Evolutionary conservation across 2,113 vertebrate genomes (phyloP), one percentile per base, ranked within the genome.

Genomic region (Gavialis gangeticus): DNA sequence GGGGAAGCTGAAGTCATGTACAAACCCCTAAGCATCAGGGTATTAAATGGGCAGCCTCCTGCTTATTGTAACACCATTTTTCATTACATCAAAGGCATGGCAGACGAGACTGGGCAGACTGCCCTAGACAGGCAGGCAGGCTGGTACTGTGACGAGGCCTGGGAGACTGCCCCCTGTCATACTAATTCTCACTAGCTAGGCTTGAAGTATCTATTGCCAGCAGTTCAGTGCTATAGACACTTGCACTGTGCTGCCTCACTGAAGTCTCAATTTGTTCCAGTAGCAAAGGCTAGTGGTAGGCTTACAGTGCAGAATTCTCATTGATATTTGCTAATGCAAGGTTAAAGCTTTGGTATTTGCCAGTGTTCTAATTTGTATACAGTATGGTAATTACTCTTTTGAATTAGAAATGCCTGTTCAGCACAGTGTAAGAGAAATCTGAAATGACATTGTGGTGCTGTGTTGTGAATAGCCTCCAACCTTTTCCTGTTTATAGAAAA

Each of bases 281-380:
- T 84, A 75, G 79, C 58, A 16, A 79, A n/a, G 62, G 71, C 85
- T 88, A 0, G 0, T 56, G 67, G 57, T 90, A 82, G 71, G 71
- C 73, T 88, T 71, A 75, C 5, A 24, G 75, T 1, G n/a, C 57
- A 71, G 82, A 58, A 73, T 94, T 93, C 87, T 71, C 85, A 92
- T 82, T 94, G 94, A 96, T 97, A 94, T 95, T 79, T 76, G 81
- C 87, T 95, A 92, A 93, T 85, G 78, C 94, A 85, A 92, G 79
- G 78, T 83, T 84, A 95, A 96, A 95, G 86, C 95, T 89, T 82
- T 77, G 86, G 86, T 92, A 94, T 92, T 97, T 96, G 95, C 84
- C 83, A 19, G 5, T 92, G 90, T 92, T 96, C 78, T 83, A 4
- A 28, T 76, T 97, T 96, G 87, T 85, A 69, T 56, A 77, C 0